Evolutionary conservation across 2,113 vertebrate species (phyloP), one percentile per base, ranked within the genome.

Genomic region (Microcebus lehilahytsara): DNA sequence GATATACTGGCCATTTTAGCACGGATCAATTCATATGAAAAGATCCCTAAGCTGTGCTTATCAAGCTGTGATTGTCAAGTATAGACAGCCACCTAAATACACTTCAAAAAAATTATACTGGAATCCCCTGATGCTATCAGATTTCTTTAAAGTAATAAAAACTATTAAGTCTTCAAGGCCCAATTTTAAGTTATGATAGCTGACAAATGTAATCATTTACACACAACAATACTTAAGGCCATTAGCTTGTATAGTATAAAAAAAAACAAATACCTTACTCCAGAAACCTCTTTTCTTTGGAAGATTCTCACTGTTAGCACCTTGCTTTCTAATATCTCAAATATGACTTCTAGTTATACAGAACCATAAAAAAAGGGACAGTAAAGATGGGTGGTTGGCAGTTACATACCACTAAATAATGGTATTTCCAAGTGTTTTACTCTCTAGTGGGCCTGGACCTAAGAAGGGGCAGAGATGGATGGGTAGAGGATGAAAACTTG

Each of bases 91-190:
- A 97, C 93, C 91, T 97, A 98, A 96, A 98, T 56, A 92, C 19
- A 98, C 88, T 97, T 95, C 92, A 97, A 97, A 96, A 97, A 98
- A 98, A 96, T 92, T 98, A 93, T 58, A 92, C 69, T 93, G 42
- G 19, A 97, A 97, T 95, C 81, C 23, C 72, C 86, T 92, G n/a
- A 93, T 98, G 19, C 79, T 97, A 95, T 77, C 75, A 90, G 93
- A 46, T 92, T 92, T 97, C 91, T 93, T 98, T 97, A 97, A 98
- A 98, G 32, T 93, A 96, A 84, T 97, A 98, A 98, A 51, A 95
- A 62, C 51, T 95, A 84, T 66, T 95, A 93, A 71, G 74, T 96
- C 89, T 97, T 97, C 97, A 96, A 96, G 91, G 80, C 5, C 62
- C 92, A 91, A 96, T 96, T 98, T 97, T 85, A 97, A 98, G 84